Evolutionary conservation across 2,797 vertebrate species (phyloP).

Genomic region (Eulemur albifrons): DNA sequence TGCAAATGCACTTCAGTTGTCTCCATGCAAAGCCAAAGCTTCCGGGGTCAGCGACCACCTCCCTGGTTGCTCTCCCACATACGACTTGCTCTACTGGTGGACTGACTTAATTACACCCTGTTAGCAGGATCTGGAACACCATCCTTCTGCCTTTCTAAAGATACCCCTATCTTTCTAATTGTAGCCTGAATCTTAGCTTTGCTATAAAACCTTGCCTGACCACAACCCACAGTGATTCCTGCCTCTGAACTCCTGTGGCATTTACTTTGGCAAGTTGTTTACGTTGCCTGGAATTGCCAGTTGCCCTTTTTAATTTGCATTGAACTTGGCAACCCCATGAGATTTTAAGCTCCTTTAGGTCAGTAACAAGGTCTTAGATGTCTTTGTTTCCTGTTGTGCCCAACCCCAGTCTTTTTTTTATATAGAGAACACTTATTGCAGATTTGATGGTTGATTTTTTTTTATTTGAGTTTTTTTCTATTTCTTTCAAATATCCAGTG

Average conservation of each 20-base stretch:
- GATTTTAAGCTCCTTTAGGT: not conserved
- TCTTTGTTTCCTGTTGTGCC: not conserved
- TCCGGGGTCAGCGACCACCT: not conserved
- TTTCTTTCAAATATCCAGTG: not conserved
- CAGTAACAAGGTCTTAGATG: not conserved
- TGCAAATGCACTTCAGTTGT: too few relatives aligned
- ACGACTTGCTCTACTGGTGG: not conserved
- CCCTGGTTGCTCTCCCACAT: not conserved
- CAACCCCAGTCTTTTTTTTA: not conserved
- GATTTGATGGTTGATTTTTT: not conserved
- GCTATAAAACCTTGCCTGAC: not conserved
- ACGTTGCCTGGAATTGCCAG: not conserved
- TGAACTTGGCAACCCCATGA: not conserved
- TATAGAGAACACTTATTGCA: not conserved
- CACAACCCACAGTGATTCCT: not conserved
- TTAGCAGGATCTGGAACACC: not conserved
- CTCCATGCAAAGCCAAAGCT: not conserved
- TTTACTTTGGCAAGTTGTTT: constrained; percentile 6
- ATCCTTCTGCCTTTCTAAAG: constrained; percentile 13
- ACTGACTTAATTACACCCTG: not conserved
- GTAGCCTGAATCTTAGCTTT: not conserved
- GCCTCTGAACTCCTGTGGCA: not conserved
- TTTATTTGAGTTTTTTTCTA: not conserved
- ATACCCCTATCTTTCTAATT: not conserved
- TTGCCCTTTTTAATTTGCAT: constrained; percentile 10